These are phyloP conservation scores for Ursus arctos DNA, from an alignment of 2,113 vertebrate genomes.

Conservation along the genomic window DNA sequence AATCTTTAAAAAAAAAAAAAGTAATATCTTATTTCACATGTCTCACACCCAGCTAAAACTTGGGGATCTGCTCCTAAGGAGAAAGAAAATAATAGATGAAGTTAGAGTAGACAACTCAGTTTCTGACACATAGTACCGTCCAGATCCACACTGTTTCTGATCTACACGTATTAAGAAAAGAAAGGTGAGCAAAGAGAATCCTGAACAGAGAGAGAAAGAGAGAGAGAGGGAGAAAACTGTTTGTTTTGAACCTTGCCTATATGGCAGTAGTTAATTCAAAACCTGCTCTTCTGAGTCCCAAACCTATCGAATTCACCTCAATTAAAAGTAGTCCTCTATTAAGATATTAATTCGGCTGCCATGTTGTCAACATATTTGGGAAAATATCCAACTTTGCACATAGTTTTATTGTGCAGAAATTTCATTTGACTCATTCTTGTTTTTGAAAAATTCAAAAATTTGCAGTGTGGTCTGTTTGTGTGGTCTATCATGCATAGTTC, in stretches of 20 bases:
- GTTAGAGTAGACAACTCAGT: neutral
- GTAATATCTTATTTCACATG: neutral
- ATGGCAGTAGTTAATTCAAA: neutral
- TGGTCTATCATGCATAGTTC: neutral
- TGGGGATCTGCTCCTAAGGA: neutral
- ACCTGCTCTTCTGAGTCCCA: neutral
- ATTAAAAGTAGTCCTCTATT: neutral
- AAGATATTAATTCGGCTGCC: neutral
- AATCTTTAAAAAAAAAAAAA: neutral
- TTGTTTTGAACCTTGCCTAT: neutral
- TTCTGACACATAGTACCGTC: neutral
- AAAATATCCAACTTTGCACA: neutral
- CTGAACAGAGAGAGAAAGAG: neutral
- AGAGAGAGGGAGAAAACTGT: neutral
- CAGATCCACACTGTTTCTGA: neutral
- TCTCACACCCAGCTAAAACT: neutral
- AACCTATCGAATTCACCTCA: neutral
- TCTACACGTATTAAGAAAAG: neutral
- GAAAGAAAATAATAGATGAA: neutral
- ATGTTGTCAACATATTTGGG: neutral
- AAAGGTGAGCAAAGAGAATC: neutral
- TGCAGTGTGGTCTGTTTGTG: too few relatives aligned
- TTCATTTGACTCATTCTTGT: neutral
- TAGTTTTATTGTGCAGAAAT: neutral
- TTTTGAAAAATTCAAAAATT: neutral